A percentile compares a stretch with the other conserved stretches of the same genome.
Conservation (phyloP, 2,888 invertebrate genomes). For the Troides aeacus region DNA sequence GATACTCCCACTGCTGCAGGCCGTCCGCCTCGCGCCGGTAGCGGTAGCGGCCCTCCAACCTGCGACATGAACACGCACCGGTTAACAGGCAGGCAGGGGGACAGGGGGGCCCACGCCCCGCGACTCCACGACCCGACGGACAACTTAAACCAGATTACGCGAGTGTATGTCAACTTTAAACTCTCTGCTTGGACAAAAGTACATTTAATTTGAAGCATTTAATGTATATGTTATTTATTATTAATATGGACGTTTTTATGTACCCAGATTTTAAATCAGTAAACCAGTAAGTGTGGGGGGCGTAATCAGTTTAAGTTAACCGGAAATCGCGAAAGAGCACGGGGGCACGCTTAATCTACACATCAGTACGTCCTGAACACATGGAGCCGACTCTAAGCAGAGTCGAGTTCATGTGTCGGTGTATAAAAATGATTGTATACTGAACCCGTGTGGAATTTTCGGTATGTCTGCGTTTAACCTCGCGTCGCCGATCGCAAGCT, state of each 20-base stretch:
- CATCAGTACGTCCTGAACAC: conserved; percentile 27
- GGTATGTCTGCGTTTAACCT: conserved; percentile 3
- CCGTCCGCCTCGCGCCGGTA: conserved; percentile 80
- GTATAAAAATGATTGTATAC: conserved; percentile 30
- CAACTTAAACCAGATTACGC: conserved; percentile 27
- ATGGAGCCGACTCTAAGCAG: not conserved
- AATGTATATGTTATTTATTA: too few species aligned
- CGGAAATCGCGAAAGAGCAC: conserved; percentile 42
- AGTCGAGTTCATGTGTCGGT: conserved; percentile 19
- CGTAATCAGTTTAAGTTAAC: conserved; percentile 32
- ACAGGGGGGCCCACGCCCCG: conserved; percentile 32
- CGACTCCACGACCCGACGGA: conserved; percentile 37
- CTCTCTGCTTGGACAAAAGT: too few species aligned
- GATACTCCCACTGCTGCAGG: conserved; percentile 82
- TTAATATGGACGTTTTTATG: too few species aligned
- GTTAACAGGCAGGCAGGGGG: conserved; percentile 29
- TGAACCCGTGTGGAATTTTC: conserved; percentile 29
- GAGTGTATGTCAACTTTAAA: too few species aligned
- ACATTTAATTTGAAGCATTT: too few species aligned
- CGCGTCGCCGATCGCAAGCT: too few species aligned
- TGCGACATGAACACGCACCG: conserved; percentile 54
- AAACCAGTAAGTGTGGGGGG: too few species aligned
- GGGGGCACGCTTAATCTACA: conserved; percentile 45
- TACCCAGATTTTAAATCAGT: too few species aligned
- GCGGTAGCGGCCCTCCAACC: conserved; percentile 81